These are phyloP conservation scores for Hirundichthys speculiger DNA, from an alignment of 2,113 vertebrate species.

Conservation along the genomic window DNA sequence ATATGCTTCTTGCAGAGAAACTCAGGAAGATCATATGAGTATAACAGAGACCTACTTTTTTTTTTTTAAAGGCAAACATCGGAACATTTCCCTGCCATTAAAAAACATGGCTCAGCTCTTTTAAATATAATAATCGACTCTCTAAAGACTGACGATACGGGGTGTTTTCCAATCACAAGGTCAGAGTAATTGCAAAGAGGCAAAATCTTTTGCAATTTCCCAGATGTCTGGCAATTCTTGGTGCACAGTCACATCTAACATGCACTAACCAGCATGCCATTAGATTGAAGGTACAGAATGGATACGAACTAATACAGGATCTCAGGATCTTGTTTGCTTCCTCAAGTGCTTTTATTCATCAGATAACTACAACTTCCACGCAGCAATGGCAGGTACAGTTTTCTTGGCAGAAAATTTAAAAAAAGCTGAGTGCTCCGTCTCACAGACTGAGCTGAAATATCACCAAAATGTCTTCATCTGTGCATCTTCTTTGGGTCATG, in stretches of 20 bases:
- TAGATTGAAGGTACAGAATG: not conserved
- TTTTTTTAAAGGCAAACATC: not conserved
- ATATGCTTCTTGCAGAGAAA: constrained; percentile 10
- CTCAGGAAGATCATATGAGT: not conserved
- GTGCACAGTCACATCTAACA: constrained; percentile 8
- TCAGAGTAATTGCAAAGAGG: constrained; percentile 45
- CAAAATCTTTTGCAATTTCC: constrained; percentile 25
- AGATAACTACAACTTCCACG: constrained; percentile 15
- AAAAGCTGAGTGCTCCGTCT: constrained; percentile 6
- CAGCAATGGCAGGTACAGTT: constrained; percentile 18
- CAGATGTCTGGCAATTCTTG: constrained; percentile 22
- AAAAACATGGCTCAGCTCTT: constrained; percentile 12
- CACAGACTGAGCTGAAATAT: constrained; percentile 31
- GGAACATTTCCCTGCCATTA: not conserved
- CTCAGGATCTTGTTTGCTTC: not conserved
- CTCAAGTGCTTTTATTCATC: not conserved
- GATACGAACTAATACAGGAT: not conserved
- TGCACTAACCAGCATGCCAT: not conserved
- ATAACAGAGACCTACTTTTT: constrained; percentile 5
- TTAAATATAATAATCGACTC: constrained; percentile 27
- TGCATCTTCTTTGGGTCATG: constrained; percentile 34
- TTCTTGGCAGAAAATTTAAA: constrained; percentile 25
- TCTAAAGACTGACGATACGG: constrained; percentile 30
- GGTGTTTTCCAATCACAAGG: constrained; percentile 38
- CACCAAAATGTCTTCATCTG: constrained; percentile 46